Conservation (phyloP, 1,140 invertebrate genomes). For the Lamellibrachia luymesi region DNA sequence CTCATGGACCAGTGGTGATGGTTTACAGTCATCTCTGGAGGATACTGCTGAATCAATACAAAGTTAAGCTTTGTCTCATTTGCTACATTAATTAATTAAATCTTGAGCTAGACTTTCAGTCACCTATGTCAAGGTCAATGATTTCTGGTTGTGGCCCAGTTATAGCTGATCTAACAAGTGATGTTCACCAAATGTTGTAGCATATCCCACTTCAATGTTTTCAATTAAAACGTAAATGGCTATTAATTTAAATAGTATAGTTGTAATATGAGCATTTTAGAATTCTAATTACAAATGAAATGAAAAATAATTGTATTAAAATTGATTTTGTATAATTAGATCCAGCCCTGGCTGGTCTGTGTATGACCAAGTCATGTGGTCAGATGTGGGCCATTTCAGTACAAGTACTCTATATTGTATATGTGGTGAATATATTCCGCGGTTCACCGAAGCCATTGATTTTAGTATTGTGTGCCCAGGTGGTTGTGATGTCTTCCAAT, state of each 20-base stretch:
- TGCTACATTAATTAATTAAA: background rate
- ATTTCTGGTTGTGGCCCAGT: background rate
- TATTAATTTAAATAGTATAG: no score
- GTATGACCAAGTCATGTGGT: background rate
- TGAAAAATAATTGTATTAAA: no score
- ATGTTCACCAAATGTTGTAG: background rate
- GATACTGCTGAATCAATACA: background rate
- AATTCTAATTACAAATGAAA: no score
- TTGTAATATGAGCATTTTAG: no score
- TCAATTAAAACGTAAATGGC: background rate
- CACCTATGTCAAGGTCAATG: background rate
- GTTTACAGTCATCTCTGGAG: no score
- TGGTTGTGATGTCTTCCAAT: background rate
- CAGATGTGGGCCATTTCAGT: background rate
- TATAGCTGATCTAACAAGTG: background rate
- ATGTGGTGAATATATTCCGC: background rate
- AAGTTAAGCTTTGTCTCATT: background rate
- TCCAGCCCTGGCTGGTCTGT: background rate
- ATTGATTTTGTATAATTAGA: no score
- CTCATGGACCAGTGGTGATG: background rate
- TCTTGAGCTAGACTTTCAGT: background rate
- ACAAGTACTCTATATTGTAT: background rate
- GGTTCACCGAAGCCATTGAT: background rate
- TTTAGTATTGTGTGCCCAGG: background rate
- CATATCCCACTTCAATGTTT: background rate